phyloP scores from a whole-genome alignment of 2,113 vertebrate species.

The Oryzias woworae region DNA sequence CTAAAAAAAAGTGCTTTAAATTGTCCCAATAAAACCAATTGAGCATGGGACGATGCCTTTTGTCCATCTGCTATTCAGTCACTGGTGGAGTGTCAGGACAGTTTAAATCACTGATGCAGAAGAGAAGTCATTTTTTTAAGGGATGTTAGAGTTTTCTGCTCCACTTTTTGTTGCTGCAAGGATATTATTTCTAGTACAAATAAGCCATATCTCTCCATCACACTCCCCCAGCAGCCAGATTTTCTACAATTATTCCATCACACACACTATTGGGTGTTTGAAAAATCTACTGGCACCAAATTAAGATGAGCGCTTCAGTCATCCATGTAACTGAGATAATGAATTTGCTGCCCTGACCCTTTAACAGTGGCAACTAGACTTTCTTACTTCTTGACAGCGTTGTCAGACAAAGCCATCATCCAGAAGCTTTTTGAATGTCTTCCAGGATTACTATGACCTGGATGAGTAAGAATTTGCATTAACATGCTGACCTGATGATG shows the following conservation, averaged over 20 bases:
- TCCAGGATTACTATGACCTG: too few relatives aligned
- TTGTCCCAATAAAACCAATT: too few relatives aligned
- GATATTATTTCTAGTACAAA: constrained; percentile 48
- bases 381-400: too few relatives aligned
- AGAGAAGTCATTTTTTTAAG: constrained; percentile 11
- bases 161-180: constrained; percentile 37
- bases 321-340: constrained; percentile 8
- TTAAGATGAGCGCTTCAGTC: constrained; percentile 14
- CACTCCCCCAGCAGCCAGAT: not conserved
- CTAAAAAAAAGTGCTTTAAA: too few relatives aligned
- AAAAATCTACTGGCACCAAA: not conserved
- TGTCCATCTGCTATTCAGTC: not conserved
- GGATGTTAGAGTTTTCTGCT: constrained; percentile 31
- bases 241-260: not conserved
- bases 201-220: constrained; percentile 9
- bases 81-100: constrained; percentile 47
- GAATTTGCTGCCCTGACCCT: constrained; percentile 1
- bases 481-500: constrained; percentile 1
- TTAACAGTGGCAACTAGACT: too few relatives aligned
- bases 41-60: too few relatives aligned
- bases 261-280: not conserved
- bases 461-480: too few relatives aligned
- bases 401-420: too few relatives aligned
- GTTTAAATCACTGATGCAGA: constrained; percentile 26
- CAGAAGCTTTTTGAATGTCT: too few relatives aligned